Evolutionary conservation across 2,113 vertebrate species (phyloP), one percentile per base, ranked within the genome.

Genomic region (Perccottus glenii): DNA sequence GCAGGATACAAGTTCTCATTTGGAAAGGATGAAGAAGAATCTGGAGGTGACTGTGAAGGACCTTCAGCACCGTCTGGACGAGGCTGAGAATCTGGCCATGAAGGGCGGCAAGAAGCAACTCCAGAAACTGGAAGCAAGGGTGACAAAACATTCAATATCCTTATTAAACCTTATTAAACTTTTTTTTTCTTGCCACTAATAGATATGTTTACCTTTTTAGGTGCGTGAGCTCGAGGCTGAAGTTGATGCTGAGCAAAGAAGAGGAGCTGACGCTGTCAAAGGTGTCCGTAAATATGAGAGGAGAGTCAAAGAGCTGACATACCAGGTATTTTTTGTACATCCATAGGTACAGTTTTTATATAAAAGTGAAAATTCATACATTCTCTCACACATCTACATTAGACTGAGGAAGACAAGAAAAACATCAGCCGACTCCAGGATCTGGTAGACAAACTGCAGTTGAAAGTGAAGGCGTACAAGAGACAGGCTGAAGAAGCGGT

Each of bases 11-110:
- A 96, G 91, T 59, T 89, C 93, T 89, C 95, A 98, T 75, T 90
- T 97, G 89, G 96, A 98, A 89, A 86, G 95, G 56, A 98, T 97
- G 96, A 98, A 95, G 92, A 98, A 96, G 93, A 98, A 98, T 91
- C 92, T 95, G 92, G 96, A 98, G 81, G 77, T 89, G 64, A 93
- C 92, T 5, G 92, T 93, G 67, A 93, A 92, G 74, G 92, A 92
- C 75, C 85, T 93, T 71, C 90, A 92, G 56, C 94, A 96, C 67
- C 94, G 94, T 11, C 92, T 98, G 12, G 95, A 98, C 72, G 96
- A 96, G 11, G 95, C 95, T 48, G 95, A 97, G 76, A 95, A 94
- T 78, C 74, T 95, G 90, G 93, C 92, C 14, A 85, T 95, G 84
- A 93, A 93, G 81, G 94, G 93, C 0, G 94, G 93, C 60, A 94